Percentiles rank a stretch among this genome's conserved stretches.
Conservation (phyloP, 2,113 vertebrate genomes). For the Tympanuchus pallidicinctus region DNA sequence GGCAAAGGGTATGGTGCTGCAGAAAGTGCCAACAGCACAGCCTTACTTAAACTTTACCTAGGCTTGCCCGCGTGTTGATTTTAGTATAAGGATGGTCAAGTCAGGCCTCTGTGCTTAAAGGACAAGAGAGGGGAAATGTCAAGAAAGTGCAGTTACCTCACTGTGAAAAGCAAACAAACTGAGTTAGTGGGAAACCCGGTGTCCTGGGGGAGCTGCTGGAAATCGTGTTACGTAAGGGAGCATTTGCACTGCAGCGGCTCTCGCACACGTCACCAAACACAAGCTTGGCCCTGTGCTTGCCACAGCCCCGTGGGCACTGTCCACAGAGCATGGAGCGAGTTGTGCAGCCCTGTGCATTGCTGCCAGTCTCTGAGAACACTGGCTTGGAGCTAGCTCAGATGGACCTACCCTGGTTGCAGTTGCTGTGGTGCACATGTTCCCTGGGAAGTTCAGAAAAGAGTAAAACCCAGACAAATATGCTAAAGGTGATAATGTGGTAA, state of each 20-base stretch:
- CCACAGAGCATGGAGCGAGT: not conserved
- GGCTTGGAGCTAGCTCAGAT: not conserved
- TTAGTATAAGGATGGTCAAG: not conserved
- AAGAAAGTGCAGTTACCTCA: not conserved
- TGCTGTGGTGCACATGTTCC: not conserved
- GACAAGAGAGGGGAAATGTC: not conserved
- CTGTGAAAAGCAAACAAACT: not conserved
- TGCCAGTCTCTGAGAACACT: not conserved
- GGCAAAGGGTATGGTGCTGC: slow-evolving; percentile 25
- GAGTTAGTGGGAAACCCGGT: not conserved
- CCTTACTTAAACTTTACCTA: slow-evolving; percentile 48
- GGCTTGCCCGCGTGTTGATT: not conserved
- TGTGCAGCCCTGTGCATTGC: not conserved
- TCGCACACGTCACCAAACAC: not conserved
- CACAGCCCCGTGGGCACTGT: fast-evolving
- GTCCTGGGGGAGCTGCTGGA: not conserved
- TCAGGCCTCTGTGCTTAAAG: not conserved
- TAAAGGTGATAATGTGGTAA: not conserved
- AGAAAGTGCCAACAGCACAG: slow-evolving; percentile 1
- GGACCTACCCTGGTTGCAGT: not conserved
- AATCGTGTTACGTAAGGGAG: not conserved
- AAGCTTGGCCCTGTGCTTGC: fast-evolving
- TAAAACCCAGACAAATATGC: not conserved
- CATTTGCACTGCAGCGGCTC: not conserved
- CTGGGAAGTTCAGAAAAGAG: not conserved